Base-by-base conservation (phyloP, 2,888 invertebrate genomes). In the Drosophila mercatorum region DNA sequence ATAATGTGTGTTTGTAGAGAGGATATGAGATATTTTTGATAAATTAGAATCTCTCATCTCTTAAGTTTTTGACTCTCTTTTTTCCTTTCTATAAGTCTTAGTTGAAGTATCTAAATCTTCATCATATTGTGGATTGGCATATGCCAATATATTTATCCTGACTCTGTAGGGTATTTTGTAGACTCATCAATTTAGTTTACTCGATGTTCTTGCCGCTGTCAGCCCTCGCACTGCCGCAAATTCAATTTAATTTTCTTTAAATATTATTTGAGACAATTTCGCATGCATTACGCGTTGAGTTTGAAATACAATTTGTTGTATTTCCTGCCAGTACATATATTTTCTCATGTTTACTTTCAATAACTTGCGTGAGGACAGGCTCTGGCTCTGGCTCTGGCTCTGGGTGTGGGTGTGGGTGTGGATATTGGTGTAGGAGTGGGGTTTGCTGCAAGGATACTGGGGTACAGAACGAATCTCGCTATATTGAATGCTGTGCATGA, bases 241-340 rank as follows among this genome's bases (percentile, higher is more conserved):
- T 89, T 87, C 90, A 87, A 87, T 87, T 87, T 87, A 87, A 87
- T 87, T 90, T 87, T 84, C 89, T 84, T 87, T 87, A 87, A 87
- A 87, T 88, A 90, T 90, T 89, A 89, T 87, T 90, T 86, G 88
- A 90, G 85, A 84, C 90, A 85, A 90, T 90, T 90, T 80, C 68
- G 70, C 78, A 76, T 75, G 87, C 90, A 89, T 86, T 88, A 88
- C 88, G 68, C 61, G 75, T 53, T 41, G 67, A 78, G 70, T 64
- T 68, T 68, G 80, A 60, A 71, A 74, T 77, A 83, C 84, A 75
- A 87, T 88, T 81, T 88, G 73, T 75, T 74, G 70, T 75, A 59
- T 85, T 68, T 81, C 64, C 70, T 83, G 74, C 43, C 72, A 71
- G 74, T 86, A 74, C 78, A 71, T 80, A 74, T 81, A 70, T 80